These are phyloP conservation scores for Dreissena rostriformis DNA, from an alignment of 1,140 invertebrate species.

Conservation along the genomic window DNA sequence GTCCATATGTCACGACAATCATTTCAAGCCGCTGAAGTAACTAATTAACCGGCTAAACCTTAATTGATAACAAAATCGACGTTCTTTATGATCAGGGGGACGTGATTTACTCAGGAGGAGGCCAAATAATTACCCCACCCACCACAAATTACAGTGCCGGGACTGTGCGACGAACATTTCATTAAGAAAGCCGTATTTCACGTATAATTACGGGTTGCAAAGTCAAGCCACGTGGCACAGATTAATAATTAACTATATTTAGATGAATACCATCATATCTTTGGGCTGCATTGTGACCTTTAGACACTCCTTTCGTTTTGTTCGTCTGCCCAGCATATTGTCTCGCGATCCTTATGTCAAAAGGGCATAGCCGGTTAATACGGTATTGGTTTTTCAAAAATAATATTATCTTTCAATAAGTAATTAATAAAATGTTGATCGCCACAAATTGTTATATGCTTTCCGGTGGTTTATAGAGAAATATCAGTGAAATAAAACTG, in stretches of 20 bases:
- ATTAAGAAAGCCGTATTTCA: constrained; percentile 23
- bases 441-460: too few relatives aligned
- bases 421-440: too few relatives aligned
- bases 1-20: constrained; percentile 37
- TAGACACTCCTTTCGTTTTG: neutral
- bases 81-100: constrained; percentile 46
- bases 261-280: constrained; percentile 23
- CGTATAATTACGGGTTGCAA: constrained; percentile 45
- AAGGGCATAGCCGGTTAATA: too few relatives aligned
- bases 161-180: constrained; percentile 51
- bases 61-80: constrained; percentile 54
- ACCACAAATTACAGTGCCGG: constrained; percentile 53
- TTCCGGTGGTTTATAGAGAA: too few relatives aligned
- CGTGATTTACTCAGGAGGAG: constrained; percentile 50
- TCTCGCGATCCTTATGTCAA: too few relatives aligned
- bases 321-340: too few relatives aligned
- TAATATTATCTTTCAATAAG: too few relatives aligned
- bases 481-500: too few relatives aligned
- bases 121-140: constrained; percentile 59
- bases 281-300: neutral
- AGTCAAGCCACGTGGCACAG: constrained; percentile 52
- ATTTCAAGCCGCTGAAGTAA: constrained; percentile 8
- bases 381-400: too few relatives aligned
- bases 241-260: constrained; percentile 56
- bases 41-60: constrained; percentile 41